A percentile compares a stretch with the other conserved stretches of the same genome.
Evolutionary conservation across 2,797 vertebrate genomes (phyloP).

Genomic region (Discoglossus pictus): DNA sequence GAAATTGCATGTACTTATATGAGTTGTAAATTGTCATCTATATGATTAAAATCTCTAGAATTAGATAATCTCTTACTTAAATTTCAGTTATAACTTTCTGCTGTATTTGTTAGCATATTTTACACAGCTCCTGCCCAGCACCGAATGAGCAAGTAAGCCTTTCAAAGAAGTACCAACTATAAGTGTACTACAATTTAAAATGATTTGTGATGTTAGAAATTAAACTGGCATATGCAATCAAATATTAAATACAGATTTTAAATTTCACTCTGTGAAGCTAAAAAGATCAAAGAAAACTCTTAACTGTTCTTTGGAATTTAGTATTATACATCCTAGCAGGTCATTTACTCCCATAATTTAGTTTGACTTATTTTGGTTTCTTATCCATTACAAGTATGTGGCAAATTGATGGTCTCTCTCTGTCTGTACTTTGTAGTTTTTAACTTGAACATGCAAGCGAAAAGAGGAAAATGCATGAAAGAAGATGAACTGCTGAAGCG

Average conservation of each 20-base stretch:
- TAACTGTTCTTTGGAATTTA: slow-evolving; percentile 75
- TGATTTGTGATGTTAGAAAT: slow-evolving; percentile 72
- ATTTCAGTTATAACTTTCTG: slow-evolving; percentile 10
- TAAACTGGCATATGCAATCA: slow-evolving; percentile 74
- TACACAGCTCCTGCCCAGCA: slow-evolving; percentile 17
- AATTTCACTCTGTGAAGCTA: slow-evolving; percentile 75
- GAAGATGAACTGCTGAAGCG: slow-evolving; percentile 68
- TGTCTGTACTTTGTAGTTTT: slow-evolving; percentile 70
- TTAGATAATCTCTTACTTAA: slow-evolving; percentile 9
- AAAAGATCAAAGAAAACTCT: slow-evolving; percentile 78
- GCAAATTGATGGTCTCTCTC: slow-evolving; percentile 67
- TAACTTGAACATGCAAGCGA: slow-evolving; percentile 71
- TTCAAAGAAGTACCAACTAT: slow-evolving; percentile 73
- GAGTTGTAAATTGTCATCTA: too few species aligned
- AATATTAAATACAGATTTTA: slow-evolving; percentile 80
- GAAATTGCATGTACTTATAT: too few species aligned
- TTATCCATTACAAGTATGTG: slow-evolving; percentile 74
- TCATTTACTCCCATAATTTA: slow-evolving; percentile 81
- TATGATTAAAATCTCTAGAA: too few species aligned
- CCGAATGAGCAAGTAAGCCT: slow-evolving; percentile 68
- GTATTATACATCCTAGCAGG: slow-evolving; percentile 74
- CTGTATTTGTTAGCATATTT: slow-evolving; percentile 18
- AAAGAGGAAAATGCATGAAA: slow-evolving; percentile 66
- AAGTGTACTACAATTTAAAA: slow-evolving; percentile 72
- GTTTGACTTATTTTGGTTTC: slow-evolving; percentile 81